Evolutionary conservation across 2,113 vertebrate genomes (phyloP).

Genomic region (Heptranchias perlo): DNA sequence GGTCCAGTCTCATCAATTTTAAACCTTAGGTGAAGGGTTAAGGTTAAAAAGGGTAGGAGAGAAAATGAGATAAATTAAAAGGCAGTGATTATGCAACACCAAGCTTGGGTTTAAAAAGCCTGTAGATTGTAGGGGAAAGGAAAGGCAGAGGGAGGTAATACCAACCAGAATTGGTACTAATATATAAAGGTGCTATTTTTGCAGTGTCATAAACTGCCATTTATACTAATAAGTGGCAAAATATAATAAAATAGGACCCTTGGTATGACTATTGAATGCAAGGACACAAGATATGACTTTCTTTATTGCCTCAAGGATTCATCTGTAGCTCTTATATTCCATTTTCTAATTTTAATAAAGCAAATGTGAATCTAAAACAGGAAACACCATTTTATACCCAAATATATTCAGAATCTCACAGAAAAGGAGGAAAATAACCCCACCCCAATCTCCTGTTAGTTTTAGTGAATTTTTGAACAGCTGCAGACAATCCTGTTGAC

Average conservation of each 20-base stretch:
- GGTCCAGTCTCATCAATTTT: not conserved
- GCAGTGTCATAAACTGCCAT: not conserved
- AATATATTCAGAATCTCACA: not conserved
- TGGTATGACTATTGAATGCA: not conserved
- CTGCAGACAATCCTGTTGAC: constrained; percentile 11
- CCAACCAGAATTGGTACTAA: not conserved
- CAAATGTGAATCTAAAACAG: not conserved
- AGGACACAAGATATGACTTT: not conserved
- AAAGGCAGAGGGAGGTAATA: not conserved
- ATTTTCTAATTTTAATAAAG: not conserved
- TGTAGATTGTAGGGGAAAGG: not conserved
- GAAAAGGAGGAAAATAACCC: not conserved
- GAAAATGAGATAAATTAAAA: not conserved
- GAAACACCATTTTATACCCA: not conserved
- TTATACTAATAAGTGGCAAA: not conserved
- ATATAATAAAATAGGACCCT: not conserved
- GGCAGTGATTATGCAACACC: not conserved
- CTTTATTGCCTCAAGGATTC: not conserved
- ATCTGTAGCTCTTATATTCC: too few species aligned
- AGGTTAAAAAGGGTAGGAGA: not conserved
- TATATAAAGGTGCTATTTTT: too few species aligned
- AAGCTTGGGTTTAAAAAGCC: not conserved
- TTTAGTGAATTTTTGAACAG: constrained; percentile 17
- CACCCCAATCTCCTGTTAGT: not conserved
- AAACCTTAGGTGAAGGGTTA: not conserved